phyloP scores from a whole-genome alignment of 2,888 invertebrate genomes.

The Pyrrhia umbra region DNA sequence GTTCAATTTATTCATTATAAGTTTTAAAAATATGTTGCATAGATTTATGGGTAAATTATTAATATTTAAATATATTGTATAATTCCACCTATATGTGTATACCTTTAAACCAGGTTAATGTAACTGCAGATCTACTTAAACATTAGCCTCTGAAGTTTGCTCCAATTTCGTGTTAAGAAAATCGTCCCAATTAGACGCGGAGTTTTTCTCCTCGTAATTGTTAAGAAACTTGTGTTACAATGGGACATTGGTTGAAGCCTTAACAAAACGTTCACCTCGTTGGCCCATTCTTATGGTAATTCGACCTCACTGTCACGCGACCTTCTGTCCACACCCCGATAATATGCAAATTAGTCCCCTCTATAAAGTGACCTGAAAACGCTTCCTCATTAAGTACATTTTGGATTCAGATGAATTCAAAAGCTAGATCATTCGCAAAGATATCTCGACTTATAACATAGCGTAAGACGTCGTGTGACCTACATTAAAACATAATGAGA shows the following conservation, averaged over 20 bases:
- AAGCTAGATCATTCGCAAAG: constrained; percentile 57
- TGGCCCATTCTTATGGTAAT: constrained; percentile 88
- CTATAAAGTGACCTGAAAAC: constrained; percentile 86
- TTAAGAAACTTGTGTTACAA: constrained; percentile 77
- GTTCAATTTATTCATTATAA: neutral
- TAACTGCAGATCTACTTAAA: constrained; percentile 47
- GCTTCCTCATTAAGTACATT: constrained; percentile 82
- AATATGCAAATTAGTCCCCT: constrained; percentile 86
- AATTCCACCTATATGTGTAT: constrained; percentile 23
- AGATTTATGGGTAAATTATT: neutral
- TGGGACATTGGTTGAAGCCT: constrained; percentile 78
- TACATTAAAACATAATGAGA: constrained; percentile 22
- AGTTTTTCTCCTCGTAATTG: constrained; percentile 72
- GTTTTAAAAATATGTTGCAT: neutral
- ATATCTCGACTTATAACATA: constrained; percentile 28
- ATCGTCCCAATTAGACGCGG: constrained; percentile 57
- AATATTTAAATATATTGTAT: neutral
- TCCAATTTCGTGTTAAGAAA: constrained; percentile 57
- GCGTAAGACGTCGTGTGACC: constrained; percentile 31
- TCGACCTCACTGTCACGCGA: constrained; percentile 84
- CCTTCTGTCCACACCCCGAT: constrained; percentile 88
- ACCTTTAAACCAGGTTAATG: constrained; percentile 41
- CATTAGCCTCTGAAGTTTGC: constrained; percentile 44
- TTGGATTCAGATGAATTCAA: constrained; percentile 72
- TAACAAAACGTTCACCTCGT: constrained; percentile 85